Percentiles rank a stretch among this genome's conserved stretches.
These are phyloP conservation scores for Chymomyza costata DNA, from an alignment of 1,140 invertebrate genomes.

Conservation along the genomic window DNA sequence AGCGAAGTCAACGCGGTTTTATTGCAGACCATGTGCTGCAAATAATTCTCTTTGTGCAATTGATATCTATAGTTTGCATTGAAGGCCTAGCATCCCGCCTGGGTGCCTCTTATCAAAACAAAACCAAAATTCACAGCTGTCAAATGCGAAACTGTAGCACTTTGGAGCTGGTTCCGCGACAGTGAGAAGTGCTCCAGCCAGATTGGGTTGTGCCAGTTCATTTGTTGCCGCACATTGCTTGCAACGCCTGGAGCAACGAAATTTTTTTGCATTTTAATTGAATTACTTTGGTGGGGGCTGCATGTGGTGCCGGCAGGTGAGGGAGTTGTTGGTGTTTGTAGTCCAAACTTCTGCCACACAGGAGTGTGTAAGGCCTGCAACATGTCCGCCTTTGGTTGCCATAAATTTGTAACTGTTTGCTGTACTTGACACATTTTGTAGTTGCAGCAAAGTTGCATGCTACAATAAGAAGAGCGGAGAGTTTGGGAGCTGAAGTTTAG, in stretches of 20 bases:
- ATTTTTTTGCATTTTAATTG: constrained; percentile 64
- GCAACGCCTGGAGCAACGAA: constrained; percentile 18
- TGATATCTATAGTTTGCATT: too few relatives aligned
- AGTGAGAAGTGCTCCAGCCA: background rate
- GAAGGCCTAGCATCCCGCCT: too few relatives aligned
- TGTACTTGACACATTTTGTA: constrained; percentile 68
- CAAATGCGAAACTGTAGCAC: too few relatives aligned
- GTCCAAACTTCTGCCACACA: too few relatives aligned
- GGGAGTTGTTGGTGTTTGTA: background rate
- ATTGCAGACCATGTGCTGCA: too few relatives aligned
- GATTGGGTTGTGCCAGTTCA: constrained; percentile 48
- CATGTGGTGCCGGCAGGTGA: background rate
- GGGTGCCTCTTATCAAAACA: too few relatives aligned
- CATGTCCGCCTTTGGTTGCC: constrained; percentile 3
- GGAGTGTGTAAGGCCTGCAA: too few relatives aligned
- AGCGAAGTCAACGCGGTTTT: too few relatives aligned
- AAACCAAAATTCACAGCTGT: too few relatives aligned
- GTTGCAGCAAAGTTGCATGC: constrained; percentile 43
- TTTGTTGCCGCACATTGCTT: constrained; percentile 47
- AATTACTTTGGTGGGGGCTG: constrained; percentile 46
- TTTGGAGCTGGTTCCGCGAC: too few relatives aligned
- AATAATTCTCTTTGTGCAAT: too few relatives aligned
- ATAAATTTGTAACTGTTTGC: constrained; percentile 71
- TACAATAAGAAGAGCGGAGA: constrained; percentile 14
- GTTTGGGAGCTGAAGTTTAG: constrained; percentile 8